Conservation (phyloP, 2,888 invertebrate species). For the Trichogramma dendrolimi region DNA sequence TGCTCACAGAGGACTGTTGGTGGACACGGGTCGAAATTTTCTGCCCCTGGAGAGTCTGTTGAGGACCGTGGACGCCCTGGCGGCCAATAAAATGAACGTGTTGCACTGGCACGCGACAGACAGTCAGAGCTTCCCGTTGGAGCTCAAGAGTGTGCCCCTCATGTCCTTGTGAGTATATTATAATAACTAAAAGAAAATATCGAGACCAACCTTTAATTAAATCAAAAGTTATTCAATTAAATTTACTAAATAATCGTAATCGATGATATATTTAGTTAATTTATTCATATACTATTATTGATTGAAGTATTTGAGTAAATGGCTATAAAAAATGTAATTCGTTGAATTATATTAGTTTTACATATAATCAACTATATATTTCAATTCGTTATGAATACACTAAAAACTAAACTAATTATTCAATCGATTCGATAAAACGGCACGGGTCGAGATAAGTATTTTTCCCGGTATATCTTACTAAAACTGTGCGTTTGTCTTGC, state of each 20-base stretch:
- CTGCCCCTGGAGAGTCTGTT: conserved; percentile 67
- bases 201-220: not conserved
- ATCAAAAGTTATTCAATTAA: too few relatives aligned
- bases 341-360: too few relatives aligned
- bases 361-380: too few relatives aligned
- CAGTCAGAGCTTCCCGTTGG: conserved; percentile 87
- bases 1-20: conserved; percentile 77
- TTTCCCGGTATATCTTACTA: not conserved
- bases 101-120: conserved; percentile 92
- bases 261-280: too few relatives aligned
- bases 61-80: conserved; percentile 78
- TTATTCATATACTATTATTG: too few relatives aligned
- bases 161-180: conserved; percentile 50
- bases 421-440: too few relatives aligned
- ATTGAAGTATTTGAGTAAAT: too few relatives aligned
- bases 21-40: conserved; percentile 88
- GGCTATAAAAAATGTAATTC: too few relatives aligned
- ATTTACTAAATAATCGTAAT: too few relatives aligned
- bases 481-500: not conserved
- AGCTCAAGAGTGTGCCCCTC: conserved; percentile 69
- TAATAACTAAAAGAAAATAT: not conserved
- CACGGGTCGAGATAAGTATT: too few relatives aligned
- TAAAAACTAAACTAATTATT: too few relatives aligned
- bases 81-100: conserved; percentile 83
- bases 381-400: too few relatives aligned